Evolutionary conservation across 2,888 invertebrate species (phyloP), one percentile per base, ranked within the genome.

Genomic region (Amphipyra berbera): DNA sequence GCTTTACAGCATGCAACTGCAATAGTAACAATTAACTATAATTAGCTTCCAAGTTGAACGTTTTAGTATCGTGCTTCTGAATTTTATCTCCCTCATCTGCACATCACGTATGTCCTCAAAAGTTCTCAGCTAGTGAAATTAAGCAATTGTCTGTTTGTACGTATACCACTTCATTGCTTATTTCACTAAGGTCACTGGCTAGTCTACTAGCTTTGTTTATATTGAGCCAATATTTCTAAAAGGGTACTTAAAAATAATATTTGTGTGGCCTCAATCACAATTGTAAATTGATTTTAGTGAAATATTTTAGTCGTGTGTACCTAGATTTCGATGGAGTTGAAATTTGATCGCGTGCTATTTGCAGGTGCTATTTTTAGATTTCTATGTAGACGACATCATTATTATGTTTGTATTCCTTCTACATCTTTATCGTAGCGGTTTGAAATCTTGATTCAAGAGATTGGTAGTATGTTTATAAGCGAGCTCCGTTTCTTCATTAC

Each of bases 41-140:
- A 30, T 30, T 7, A 30, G 6, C 30, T 30, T 30, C 30, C 7
- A 7, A 6, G 7, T 30, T 30, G 7, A 30, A 6, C 30, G 30
- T 30, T 21, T 21, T 21, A 21, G 2, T 21, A 21, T 21, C 3
- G 3, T 21, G 21, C 21, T 21, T 21, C 21, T 21, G 21, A 3
- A 21, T 21, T 21, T 21, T 21, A 21, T 21, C 21, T 2, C 21
- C 3, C 3, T 1, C 21, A 21, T 21, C 30, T 30, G 30, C 6
- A 30, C 27, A 52, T 60, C 71, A 76, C 68, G 73, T 78, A 50
- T 62, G 79, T 73, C 73, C 67, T 64, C 65, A 74, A 79, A 79
- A 63, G 41, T 42, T 60, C 46, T 38, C 42, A 9, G 48, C 38
- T 52, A 55, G 61, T 47, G 57, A 63, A 73, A 75, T 75, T 71